Conservation (phyloP, 2,113 vertebrate species). For the Ochotona princeps region DNA sequence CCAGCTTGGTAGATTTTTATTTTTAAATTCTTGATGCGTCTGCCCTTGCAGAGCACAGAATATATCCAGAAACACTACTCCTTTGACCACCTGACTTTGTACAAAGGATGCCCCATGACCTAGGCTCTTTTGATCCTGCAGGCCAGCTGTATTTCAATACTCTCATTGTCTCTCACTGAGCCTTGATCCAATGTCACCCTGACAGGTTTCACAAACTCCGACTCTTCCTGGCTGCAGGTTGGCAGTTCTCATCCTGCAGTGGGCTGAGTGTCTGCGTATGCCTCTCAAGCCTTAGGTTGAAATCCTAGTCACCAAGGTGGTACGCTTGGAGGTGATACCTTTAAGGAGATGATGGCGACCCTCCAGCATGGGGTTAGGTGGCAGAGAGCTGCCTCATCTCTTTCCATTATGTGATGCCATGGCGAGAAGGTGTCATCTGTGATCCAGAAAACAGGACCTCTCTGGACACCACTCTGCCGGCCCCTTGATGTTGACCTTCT, state of each 20-base stretch:
- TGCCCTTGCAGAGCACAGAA: background rate
- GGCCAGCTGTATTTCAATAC: background rate
- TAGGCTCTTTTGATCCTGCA: background rate
- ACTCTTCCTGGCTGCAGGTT: background rate
- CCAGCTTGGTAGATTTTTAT: background rate
- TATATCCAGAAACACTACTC: background rate
- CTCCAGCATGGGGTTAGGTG: background rate
- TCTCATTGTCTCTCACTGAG: background rate
- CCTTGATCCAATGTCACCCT: background rate
- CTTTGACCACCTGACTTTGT: background rate
- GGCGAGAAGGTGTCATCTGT: background rate
- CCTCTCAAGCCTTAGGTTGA: background rate
- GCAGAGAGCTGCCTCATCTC: background rate
- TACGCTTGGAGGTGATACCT: too few relatives aligned
- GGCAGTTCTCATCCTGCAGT: background rate
- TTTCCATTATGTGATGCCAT: background rate
- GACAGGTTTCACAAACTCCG: background rate
- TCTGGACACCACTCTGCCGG: background rate
- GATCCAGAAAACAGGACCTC: background rate
- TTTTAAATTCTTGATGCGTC: background rate
- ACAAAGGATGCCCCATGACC: background rate
- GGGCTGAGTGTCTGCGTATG: background rate
- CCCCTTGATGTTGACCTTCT: background rate
- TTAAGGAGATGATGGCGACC: background rate
- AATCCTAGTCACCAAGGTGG: background rate